Base-by-base conservation (phyloP, 2,888 invertebrate genomes). In the Parnassius mnemosyne region DNA sequence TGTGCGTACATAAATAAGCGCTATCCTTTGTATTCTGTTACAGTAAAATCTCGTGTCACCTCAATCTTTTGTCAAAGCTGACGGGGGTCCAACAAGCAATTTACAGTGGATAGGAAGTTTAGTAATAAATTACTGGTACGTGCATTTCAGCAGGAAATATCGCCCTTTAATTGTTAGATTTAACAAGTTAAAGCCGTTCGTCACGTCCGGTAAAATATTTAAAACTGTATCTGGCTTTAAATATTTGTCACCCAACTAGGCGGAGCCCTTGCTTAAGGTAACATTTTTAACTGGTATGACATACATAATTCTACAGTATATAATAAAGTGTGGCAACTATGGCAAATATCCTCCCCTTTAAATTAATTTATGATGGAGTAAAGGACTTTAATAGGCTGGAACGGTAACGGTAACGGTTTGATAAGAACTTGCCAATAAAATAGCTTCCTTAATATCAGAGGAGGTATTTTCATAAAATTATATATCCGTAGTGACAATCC, bases 31-130 rank as follows among this genome's bases (percentile, higher is more conserved):
- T 61, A 49, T 49, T 16, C 20, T 47, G 46, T 51, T 47, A 57
- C 57, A 61, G 53, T 57, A 42, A 61, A 57, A 61, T 57, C 61
- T 61, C 61, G 41, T 53, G 56, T 57, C 61, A 61, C 57, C 61
- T 61, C 47, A 57, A 53, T 61, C 61, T 61, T 61, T 61, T 61
- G 61, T 61, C 61, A 61, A 53, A 57, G 49, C 61, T 61, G 61
- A 61, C 61, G 61, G 47, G 57, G 61, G 61, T 61, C 61, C 53
- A 57, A 61, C 61, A 61, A 61, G 61, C 61, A 61, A 61, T 61
- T 61, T 61, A 61, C 57, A 61, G 16, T 46, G 53, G 57, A 57
- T 52, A 20, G 61, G 42, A 61, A 61, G 57, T 61, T 61, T 57
- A n/a, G 47, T 46, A 57, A 61, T 61, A 61, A 61, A 61, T 61